Conservation (phyloP, 2,113 vertebrate species). For the Hylia prasina region DNA sequence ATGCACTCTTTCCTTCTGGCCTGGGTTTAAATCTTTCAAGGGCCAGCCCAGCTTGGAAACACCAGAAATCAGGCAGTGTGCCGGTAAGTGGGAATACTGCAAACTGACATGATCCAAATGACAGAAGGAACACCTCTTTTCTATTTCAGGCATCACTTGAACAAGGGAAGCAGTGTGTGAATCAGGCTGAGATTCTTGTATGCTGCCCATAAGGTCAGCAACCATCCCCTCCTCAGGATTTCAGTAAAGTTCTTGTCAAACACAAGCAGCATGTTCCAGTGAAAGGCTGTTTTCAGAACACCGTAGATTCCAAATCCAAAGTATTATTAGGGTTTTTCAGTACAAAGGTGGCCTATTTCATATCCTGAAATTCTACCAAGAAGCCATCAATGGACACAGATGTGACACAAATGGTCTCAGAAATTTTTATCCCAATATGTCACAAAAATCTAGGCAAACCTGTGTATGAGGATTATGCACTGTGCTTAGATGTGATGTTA, state of each 20-base stretch:
- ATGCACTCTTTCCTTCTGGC: neutral
- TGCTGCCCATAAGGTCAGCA: neutral
- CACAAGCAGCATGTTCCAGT: neutral
- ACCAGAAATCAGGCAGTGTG: neutral
- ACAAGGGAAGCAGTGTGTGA: neutral
- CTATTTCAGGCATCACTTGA: neutral
- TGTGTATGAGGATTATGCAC: neutral
- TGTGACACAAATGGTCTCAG: accelerated
- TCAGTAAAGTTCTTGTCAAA: neutral
- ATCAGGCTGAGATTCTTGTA: neutral
- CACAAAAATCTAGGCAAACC: neutral
- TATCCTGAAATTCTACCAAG: neutral
- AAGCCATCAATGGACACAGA: neutral
- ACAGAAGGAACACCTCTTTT: neutral
- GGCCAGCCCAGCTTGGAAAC: neutral
- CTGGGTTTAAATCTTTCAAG: neutral
- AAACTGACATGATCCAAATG: neutral
- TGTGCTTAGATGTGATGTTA: neutral
- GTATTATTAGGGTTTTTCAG: neutral
- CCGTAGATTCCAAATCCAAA: neutral
- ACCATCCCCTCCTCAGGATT: neutral
- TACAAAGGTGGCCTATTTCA: neutral
- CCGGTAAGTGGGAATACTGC: neutral
- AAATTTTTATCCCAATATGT: neutral
- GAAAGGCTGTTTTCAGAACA: neutral